A percentile compares a stretch with the other conserved stretches of the same genome.
phyloP scores from a whole-genome alignment of 2,113 vertebrate genomes.

The Limnothrissa miodon region DNA sequence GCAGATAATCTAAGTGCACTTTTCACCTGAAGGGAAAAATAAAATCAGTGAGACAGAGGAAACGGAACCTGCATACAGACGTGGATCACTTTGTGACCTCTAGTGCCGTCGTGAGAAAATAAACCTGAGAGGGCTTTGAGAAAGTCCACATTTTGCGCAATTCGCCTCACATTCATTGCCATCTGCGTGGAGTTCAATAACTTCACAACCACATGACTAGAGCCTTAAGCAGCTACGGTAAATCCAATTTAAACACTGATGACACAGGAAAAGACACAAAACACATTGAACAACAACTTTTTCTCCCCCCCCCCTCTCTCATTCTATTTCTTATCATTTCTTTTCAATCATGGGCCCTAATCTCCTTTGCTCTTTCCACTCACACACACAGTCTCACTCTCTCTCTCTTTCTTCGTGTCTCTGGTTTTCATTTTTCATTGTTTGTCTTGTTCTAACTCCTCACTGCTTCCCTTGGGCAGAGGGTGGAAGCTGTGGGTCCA shows the following conservation, averaged over 20 bases:
- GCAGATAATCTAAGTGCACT: not conserved
- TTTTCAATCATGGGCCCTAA: not conserved
- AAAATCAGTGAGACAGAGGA: not conserved
- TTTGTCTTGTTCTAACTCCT: conserved; percentile 28
- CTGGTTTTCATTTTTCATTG: conserved; percentile 45
- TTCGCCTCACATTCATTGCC: not conserved
- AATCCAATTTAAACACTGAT: not conserved
- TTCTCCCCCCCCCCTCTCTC: not conserved
- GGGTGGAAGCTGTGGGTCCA: conserved; percentile 53
- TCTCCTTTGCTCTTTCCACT: not conserved
- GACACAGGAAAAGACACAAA: not conserved
- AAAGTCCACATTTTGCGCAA: not conserved
- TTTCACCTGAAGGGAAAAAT: not conserved
- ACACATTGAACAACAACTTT: not conserved
- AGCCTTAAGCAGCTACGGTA: not conserved
- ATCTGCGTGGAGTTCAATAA: not conserved
- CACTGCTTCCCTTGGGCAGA: conserved; percentile 42
- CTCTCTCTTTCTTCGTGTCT: conserved; percentile 39
- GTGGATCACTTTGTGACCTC: not conserved
- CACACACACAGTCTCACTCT: conserved; percentile 46
- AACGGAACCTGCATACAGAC: not conserved
- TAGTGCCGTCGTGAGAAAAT: not conserved
- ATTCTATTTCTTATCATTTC: not conserved
- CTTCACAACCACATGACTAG: not conserved
- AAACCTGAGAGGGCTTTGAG: not conserved